Conservation (phyloP, 2,888 invertebrate species). For the Drosophila demipolita region DNA sequence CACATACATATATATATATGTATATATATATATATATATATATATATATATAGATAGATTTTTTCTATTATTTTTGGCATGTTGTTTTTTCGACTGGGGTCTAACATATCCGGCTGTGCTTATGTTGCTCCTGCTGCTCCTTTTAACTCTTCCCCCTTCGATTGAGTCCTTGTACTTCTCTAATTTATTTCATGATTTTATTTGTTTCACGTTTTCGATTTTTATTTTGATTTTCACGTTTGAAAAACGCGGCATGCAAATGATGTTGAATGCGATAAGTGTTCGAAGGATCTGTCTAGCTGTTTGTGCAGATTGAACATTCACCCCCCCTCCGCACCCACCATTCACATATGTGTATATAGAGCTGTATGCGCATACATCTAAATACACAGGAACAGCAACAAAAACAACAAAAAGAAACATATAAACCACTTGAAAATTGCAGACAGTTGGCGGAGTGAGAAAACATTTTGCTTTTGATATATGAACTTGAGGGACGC, state of each 20-base stretch:
- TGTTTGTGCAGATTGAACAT: constrained; percentile 39
- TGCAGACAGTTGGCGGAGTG: constrained; percentile 64
- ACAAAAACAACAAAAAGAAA: constrained; percentile 16
- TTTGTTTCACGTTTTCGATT: constrained; percentile 60
- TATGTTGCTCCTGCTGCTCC: background rate
- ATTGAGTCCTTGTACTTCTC: constrained; percentile 66
- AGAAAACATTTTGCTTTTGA: constrained; percentile 54
- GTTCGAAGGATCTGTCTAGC: constrained; percentile 73
- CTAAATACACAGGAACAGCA: constrained; percentile 17
- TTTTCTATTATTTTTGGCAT: constrained; percentile 19
- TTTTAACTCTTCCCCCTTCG: constrained; percentile 5
- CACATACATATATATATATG: constrained; percentile 42
- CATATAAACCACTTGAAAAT: constrained; percentile 63
- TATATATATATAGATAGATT: constrained; percentile 28
- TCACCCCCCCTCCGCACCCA: background rate
- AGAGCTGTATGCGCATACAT: constrained; percentile 6
- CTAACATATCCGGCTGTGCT: constrained; percentile 65
- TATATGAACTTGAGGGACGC: constrained; percentile 74
- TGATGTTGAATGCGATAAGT: constrained; percentile 79
- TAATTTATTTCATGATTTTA: constrained; percentile 81
- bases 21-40: constrained; percentile 40
- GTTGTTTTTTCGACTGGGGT: constrained; percentile 26
- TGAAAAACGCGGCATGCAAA: constrained; percentile 74
- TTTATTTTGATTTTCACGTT: constrained; percentile 21
- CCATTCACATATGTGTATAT: constrained; percentile 1